These are phyloP conservation scores for Andrena fulva DNA, from an alignment of 2,888 invertebrate genomes.

Conservation along the genomic window DNA sequence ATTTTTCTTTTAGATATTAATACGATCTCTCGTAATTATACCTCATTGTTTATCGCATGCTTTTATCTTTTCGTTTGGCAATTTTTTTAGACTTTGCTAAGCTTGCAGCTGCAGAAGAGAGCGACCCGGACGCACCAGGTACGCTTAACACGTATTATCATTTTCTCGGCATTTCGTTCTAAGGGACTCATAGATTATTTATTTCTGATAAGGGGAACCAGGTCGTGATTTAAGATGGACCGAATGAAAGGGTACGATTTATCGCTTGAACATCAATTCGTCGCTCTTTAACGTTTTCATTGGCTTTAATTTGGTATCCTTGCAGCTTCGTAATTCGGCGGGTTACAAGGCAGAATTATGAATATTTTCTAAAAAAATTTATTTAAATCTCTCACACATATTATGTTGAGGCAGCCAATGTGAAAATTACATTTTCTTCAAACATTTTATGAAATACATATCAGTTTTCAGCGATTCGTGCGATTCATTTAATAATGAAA, in stretches of 20 bases:
- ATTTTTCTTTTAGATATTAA: slow-evolving; percentile 54
- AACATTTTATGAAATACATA: no score
- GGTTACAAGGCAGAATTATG: neutral
- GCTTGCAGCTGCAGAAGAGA: slow-evolving; percentile 81
- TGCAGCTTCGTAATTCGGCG: neutral
- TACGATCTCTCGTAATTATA: slow-evolving; percentile 53
- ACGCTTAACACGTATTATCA: slow-evolving; percentile 63
- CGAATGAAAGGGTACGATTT: neutral
- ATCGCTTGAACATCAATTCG: neutral
- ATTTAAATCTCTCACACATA: no score
- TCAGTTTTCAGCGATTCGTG: no score
- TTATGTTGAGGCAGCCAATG: no score
- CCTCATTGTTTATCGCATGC: slow-evolving; percentile 78
- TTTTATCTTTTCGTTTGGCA: slow-evolving; percentile 82
- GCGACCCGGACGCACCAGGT: slow-evolving; percentile 81
- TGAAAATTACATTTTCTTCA: no score
- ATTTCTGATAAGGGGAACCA: neutral
- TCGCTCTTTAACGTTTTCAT: neutral
- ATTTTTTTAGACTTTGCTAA: slow-evolving; percentile 84
- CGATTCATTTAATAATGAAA: no score
- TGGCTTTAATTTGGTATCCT: neutral
- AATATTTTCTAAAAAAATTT: no score
- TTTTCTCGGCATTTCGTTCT: neutral
- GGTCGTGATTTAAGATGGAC: neutral
- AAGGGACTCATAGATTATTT: neutral